phyloP scores from a whole-genome alignment of 2,888 invertebrate genomes.

The Pelosia muscerda region DNA sequence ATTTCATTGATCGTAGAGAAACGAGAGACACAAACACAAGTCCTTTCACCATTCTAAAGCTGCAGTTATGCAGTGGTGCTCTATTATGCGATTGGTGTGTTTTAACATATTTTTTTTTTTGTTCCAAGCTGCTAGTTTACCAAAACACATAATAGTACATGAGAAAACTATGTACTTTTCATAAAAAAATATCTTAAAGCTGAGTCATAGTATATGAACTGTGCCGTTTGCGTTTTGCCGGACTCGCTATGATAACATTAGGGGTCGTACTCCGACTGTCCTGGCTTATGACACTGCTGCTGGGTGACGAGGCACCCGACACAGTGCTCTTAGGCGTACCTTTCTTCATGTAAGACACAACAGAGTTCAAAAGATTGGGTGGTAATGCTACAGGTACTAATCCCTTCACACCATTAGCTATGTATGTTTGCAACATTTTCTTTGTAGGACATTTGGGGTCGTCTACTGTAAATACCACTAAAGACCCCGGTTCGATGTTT shows the following conservation, averaged over 20 bases:
- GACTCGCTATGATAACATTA: conserved; percentile 62
- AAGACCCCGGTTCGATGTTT: conserved; percentile 76
- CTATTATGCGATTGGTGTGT: too few species aligned
- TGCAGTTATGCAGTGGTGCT: too few species aligned
- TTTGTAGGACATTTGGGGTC: conserved; percentile 77
- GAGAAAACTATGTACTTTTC: too few species aligned
- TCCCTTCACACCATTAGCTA: conserved; percentile 70
- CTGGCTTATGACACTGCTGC: conserved; percentile 71
- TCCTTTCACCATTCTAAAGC: too few species aligned
- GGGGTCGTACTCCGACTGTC: conserved; percentile 62
- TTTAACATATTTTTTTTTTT: too few species aligned
- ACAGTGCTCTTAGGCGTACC: conserved; percentile 64
- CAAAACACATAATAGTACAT: too few species aligned
- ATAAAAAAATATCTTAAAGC: conserved; percentile 51
- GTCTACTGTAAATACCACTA: conserved; percentile 78
- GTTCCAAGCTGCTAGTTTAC: too few species aligned
- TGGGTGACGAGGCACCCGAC: conserved; percentile 80
- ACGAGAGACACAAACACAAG: too few species aligned
- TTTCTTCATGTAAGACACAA: conserved; percentile 78
- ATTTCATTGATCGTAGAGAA: too few species aligned
- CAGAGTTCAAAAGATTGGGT: conserved; percentile 70
- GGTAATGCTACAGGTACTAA: conserved; percentile 75
- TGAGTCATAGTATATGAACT: conserved; percentile 78
- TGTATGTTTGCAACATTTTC: conserved; percentile 81
- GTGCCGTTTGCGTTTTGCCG: conserved; percentile 67